A percentile compares a stretch with the other conserved stretches of the same genome.
Conservation (phyloP, 2,888 invertebrate species). For the Carcina quercana region DNA sequence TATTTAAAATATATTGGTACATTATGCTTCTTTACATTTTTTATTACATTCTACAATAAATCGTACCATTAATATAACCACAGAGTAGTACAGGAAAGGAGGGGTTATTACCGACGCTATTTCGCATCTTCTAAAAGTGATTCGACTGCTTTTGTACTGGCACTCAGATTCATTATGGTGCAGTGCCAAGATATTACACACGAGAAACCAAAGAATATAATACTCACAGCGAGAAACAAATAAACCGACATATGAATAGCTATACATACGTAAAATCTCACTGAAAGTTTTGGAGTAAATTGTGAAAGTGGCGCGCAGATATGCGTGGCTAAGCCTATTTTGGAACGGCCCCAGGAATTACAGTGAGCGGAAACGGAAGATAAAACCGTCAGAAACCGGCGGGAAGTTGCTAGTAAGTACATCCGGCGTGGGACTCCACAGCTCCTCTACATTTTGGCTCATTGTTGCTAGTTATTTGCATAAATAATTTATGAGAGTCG, state of each 20-base stretch:
- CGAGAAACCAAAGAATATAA: no score
- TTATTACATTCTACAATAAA: no score
- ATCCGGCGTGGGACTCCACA: slow-evolving; percentile 42
- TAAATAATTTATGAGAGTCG: slow-evolving; percentile 46
- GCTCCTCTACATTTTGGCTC: slow-evolving; percentile 46
- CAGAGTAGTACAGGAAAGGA: no score
- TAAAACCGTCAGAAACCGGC: slow-evolving; percentile 43
- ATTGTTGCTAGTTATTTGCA: slow-evolving; percentile 54
- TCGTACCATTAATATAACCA: no score
- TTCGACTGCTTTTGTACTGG: no score
- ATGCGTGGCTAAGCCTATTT: neutral
- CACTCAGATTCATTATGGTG: no score
- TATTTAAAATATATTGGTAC: no score
- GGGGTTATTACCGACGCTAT: no score
- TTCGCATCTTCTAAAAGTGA: no score
- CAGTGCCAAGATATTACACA: no score
- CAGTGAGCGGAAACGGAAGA: slow-evolving; percentile 37
- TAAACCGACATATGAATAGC: neutral
- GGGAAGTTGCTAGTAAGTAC: slow-evolving; percentile 48
- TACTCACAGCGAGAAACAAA: no score
- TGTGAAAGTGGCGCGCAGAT: neutral
- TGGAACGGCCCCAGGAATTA: neutral
- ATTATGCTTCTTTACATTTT: no score
- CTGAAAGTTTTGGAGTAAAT: neutral
- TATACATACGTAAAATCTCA: neutral